Conservation (phyloP, 2,113 vertebrate species). For the Eurypyga helias region DNA sequence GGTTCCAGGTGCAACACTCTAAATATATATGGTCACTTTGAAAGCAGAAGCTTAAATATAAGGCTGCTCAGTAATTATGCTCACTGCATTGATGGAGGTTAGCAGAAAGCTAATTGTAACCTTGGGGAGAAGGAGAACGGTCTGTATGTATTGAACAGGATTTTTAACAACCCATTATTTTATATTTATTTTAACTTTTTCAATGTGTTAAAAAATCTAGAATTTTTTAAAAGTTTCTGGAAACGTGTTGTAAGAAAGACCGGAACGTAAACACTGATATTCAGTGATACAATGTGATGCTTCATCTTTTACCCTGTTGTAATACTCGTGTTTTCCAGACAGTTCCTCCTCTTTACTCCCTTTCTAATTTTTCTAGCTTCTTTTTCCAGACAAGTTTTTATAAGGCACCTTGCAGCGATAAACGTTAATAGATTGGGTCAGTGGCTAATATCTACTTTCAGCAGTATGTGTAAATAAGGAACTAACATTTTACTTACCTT, state of each 20-base stretch:
- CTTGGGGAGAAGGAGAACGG: not conserved
- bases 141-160: not conserved
- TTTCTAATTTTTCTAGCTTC: not conserved
- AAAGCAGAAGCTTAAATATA: slow-evolving; percentile 33
- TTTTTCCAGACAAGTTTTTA: not conserved
- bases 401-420: not conserved
- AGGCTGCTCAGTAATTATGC: slow-evolving; percentile 20
- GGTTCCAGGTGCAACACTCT: not conserved
- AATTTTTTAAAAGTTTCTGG: not conserved
- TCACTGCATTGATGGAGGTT: slow-evolving; percentile 11
- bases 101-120: slow-evolving; percentile 48
- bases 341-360: not conserved
- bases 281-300: not conserved
- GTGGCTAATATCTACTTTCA: not conserved
- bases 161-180: not conserved
- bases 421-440: not conserved
- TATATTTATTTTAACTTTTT: not conserved
- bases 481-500: not conserved
- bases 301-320: not conserved
- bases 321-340: not conserved
- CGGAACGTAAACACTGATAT: not conserved
- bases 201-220: not conserved
- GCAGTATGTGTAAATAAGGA: not conserved
- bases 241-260: not conserved
- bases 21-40: slow-evolving; percentile 32